Percentiles rank a stretch among this genome's conserved stretches.
phyloP scores from a whole-genome alignment of 2,797 vertebrate species.

The Crypturellus tataupa region DNA sequence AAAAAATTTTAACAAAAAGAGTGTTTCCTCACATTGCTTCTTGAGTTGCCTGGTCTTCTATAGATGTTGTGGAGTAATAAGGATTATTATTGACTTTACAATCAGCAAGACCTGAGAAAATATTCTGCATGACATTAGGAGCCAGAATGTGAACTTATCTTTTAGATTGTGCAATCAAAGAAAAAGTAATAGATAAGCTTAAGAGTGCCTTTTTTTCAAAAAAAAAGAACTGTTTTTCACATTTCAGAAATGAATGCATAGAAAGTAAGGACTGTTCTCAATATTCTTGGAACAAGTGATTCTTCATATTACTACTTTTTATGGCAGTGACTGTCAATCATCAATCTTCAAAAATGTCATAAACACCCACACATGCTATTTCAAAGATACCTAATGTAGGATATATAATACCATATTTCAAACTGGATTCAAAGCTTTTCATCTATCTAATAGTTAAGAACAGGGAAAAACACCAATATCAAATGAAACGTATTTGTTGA shows the following conservation, averaged over 20 bases:
- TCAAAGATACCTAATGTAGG: conserved; percentile 66
- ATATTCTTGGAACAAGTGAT: conserved; percentile 47
- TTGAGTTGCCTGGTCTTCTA: neutral
- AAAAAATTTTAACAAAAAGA: neutral
- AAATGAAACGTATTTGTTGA: conserved; percentile 70
- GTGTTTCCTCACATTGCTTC: neutral
- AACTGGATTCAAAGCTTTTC: conserved; percentile 52
- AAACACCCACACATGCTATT: conserved; percentile 65
- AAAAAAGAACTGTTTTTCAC: conserved; percentile 35
- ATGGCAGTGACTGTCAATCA: conserved; percentile 66
- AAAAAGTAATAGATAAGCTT: neutral
- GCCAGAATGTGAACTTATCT: neutral
- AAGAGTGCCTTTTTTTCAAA: conserved; percentile 10
- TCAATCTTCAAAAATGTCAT: conserved; percentile 63
- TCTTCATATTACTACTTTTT: conserved; percentile 63
- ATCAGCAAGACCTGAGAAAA: neutral
- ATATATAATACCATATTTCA: conserved; percentile 49
- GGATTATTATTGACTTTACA: neutral
- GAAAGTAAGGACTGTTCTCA: conserved; percentile 44
- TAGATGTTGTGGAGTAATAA: neutral
- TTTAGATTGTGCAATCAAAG: neutral
- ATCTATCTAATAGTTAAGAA: conserved; percentile 64
- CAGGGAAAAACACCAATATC: conserved; percentile 71
- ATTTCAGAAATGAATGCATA: conserved; percentile 13
- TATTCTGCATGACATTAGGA: neutral